A percentile compares a stretch with the other conserved stretches of the same genome.
Conservation (phyloP, 2,113 vertebrate genomes). For the Cavia aperea region DNA sequence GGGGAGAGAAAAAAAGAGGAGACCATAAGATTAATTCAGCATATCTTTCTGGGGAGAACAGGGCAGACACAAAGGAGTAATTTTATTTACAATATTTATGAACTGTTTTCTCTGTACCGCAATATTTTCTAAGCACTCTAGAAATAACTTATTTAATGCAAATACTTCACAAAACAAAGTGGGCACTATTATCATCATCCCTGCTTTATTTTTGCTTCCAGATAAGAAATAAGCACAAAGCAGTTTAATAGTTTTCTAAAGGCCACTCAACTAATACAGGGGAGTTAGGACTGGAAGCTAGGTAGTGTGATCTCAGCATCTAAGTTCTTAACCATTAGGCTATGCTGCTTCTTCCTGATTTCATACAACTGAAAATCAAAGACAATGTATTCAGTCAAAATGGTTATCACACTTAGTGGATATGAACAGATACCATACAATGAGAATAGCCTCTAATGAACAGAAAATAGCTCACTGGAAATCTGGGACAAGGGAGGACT, state of each 20-base stretch:
- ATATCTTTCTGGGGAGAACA: not conserved
- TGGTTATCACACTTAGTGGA: not conserved
- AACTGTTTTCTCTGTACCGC: not conserved
- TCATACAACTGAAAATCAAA: not conserved
- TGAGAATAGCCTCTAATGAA: not conserved
- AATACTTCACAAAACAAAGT: not conserved
- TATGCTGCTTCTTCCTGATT: not conserved
- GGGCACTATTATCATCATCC: not conserved
- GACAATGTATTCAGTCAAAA: not conserved
- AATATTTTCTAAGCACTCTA: not conserved
- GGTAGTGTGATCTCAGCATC: not conserved
- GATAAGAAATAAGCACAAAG: not conserved
- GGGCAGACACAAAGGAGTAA: rapidly evolving
- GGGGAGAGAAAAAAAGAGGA: not conserved
- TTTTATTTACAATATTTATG: not conserved
- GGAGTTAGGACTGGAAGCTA: not conserved
- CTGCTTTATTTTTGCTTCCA: not conserved
- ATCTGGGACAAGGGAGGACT: not conserved
- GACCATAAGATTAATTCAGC: not conserved
- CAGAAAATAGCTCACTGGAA: not conserved
- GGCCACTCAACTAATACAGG: not conserved
- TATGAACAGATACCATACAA: too few relatives aligned
- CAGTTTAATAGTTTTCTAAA: not conserved
- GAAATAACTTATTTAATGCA: not conserved
- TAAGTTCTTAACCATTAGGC: not conserved